These are phyloP conservation scores for Micromesistius poutassou DNA, from an alignment of 2,797 vertebrate genomes.

Conservation along the genomic window DNA sequence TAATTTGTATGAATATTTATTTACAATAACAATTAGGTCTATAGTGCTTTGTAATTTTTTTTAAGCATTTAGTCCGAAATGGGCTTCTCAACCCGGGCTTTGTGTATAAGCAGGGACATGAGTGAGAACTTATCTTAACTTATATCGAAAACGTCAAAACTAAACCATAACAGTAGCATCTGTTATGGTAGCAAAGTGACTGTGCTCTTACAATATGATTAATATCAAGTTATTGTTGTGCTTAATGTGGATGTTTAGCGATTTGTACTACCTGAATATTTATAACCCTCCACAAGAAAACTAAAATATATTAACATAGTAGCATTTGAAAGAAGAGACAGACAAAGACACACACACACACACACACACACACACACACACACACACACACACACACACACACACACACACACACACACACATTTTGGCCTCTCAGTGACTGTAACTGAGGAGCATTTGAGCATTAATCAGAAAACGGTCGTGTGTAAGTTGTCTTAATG, in stretches of 20 bases:
- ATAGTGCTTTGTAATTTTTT: conserved; percentile 60
- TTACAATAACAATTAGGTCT: conserved; percentile 63
- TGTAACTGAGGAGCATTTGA: too few relatives aligned
- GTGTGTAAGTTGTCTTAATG: too few relatives aligned
- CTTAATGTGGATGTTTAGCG: neutral
- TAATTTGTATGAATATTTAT: conserved; percentile 64
- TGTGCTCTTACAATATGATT: neutral
- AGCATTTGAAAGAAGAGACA: neutral
- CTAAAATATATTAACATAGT: neutral
- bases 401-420: too few relatives aligned
- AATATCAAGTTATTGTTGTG: neutral
- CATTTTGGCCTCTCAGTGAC: too few relatives aligned
- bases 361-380: too few relatives aligned
- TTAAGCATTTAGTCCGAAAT: conserved; percentile 14
- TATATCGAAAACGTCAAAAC: neutral
- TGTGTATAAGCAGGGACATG: conserved; percentile 51
- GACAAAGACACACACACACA: neutral
- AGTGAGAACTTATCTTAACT: neutral
- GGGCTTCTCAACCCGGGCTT: conserved; percentile 24
- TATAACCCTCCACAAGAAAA: neutral
- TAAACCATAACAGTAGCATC: too few relatives aligned
- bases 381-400: too few relatives aligned
- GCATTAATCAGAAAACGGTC: too few relatives aligned
- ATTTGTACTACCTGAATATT: neutral
- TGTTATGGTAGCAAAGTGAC: neutral